These are phyloP conservation scores for Eclectus roratus DNA, from an alignment of 2,113 vertebrate genomes.

Conservation along the genomic window DNA sequence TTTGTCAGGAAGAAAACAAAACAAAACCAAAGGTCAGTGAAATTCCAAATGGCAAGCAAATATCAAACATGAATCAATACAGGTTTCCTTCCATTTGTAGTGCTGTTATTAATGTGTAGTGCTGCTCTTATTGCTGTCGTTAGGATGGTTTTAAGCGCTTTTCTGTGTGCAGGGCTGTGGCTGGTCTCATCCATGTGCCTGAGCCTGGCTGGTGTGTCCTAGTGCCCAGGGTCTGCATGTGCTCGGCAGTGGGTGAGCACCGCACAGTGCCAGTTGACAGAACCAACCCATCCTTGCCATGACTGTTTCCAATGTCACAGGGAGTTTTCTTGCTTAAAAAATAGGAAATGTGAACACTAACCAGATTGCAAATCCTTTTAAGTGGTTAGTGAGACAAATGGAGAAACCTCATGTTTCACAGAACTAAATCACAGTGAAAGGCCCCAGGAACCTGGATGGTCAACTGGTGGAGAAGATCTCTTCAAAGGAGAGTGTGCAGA, in stretches of 20 bases:
- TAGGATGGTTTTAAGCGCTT: neutral
- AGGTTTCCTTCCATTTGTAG: neutral
- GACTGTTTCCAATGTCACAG: rapidly evolving
- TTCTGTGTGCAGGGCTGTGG: rapidly evolving
- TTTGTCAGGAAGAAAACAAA: neutral
- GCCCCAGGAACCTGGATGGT: neutral
- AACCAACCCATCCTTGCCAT: rapidly evolving
- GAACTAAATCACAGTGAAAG: neutral
- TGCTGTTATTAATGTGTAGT: neutral
- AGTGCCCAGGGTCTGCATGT: rapidly evolving
- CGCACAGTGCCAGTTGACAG: rapidly evolving
- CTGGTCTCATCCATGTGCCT: rapidly evolving
- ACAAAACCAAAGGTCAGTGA: neutral
- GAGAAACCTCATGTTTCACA: neutral
- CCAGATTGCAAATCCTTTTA: neutral
- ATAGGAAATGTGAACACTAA: neutral
- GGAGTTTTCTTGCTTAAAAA: neutral
- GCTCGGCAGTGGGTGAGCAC: neutral
- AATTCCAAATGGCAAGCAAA: neutral
- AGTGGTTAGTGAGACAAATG: neutral
- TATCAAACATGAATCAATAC: neutral
- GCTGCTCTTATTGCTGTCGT: neutral
- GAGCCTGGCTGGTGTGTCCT: rapidly evolving
- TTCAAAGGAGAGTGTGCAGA: neutral
- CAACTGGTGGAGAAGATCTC: neutral